Base-by-base conservation (phyloP, 1,140 invertebrate genomes). In the Bombus confusus region DNA sequence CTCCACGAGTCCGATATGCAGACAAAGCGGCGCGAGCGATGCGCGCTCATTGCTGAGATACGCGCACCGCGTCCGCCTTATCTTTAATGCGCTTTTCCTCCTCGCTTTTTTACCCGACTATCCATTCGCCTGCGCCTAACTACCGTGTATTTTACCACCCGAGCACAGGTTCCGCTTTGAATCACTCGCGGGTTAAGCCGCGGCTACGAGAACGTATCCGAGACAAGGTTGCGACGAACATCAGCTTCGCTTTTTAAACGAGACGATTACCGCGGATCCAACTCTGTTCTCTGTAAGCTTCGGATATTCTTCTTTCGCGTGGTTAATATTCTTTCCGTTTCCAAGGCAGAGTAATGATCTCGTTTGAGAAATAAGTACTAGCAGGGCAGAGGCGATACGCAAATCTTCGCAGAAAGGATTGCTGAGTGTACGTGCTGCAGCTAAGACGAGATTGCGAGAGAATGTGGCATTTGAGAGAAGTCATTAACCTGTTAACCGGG, bases 11-110 rank as follows among this genome's bases (percentile, higher is more conserved):
- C 41, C 66, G 71, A 84, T 79, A 73, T 43, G 37, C 41, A 73
- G 41, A 78, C 77, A 68, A 31, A 59, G 34, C 71, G 39, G 18
- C 13, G 64, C 13, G 43, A 57, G 74, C 74, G 77, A 89, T 71
- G 80, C 69, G 59, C 72, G 41, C 71, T 86, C 86, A 77, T 87
- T 75, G 86, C 74, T 28, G 74, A 85, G 76, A 90, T 80, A 89
- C 64, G 31, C 28, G 37, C 52, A n/a, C 41, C 57, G 80, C 57
- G n/a, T n/a, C n/a, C n/a, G 37, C 39, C 83, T 90, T 89, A 90
- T 90, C 86, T 90, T 87, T 89, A 89, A 85, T 79, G 64, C 59
- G 52, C 47, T 59, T 43, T 43, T 52, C 47, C 37, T 72, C 15
- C 64, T 37, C 57, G 43, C 73, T 64, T 71, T 62, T 80, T 28